Conservation (phyloP, 2,888 invertebrate genomes). For the Epistrophe eligans region DNA sequence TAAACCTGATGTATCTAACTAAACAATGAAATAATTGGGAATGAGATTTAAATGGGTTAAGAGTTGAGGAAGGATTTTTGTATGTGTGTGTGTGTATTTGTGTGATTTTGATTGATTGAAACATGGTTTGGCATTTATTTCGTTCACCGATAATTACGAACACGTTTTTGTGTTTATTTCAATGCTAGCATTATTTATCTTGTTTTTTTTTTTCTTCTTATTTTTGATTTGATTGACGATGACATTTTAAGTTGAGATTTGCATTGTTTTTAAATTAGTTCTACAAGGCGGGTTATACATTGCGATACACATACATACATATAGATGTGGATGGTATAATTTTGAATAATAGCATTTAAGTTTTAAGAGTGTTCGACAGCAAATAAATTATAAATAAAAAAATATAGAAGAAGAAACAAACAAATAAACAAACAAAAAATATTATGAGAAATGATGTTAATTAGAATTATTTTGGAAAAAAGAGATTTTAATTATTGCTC, state of each 20-base stretch:
- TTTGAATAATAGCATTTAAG: constrained; percentile 12
- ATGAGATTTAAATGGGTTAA: background rate
- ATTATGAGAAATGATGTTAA: constrained; percentile 8
- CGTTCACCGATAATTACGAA: constrained; percentile 62
- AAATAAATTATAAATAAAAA: background rate
- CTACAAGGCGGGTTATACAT: constrained; percentile 54
- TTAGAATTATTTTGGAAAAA: background rate
- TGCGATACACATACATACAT: background rate
- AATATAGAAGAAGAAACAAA: background rate
- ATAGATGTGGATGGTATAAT: background rate
- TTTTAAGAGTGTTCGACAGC: constrained; percentile 6
- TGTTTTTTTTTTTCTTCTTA: constrained; percentile 13
- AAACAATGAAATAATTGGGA: constrained; percentile 24
- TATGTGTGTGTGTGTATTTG: constrained; percentile 19
- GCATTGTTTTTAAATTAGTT: constrained; percentile 70
- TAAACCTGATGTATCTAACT: constrained; percentile 31
- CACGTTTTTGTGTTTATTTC: constrained; percentile 53
- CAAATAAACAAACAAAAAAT: background rate
- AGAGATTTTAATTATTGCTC: background rate
- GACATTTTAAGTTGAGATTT: constrained; percentile 74
- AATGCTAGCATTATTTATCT: constrained; percentile 48
- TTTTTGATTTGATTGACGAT: constrained; percentile 73
- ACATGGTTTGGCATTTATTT: constrained; percentile 73
- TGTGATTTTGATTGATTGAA: constrained; percentile 73
- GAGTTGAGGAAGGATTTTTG: constrained; percentile 3